Evolutionary conservation across 2,797 vertebrate genomes (phyloP).

Genomic region (Odontamblyopus rebecca): DNA sequence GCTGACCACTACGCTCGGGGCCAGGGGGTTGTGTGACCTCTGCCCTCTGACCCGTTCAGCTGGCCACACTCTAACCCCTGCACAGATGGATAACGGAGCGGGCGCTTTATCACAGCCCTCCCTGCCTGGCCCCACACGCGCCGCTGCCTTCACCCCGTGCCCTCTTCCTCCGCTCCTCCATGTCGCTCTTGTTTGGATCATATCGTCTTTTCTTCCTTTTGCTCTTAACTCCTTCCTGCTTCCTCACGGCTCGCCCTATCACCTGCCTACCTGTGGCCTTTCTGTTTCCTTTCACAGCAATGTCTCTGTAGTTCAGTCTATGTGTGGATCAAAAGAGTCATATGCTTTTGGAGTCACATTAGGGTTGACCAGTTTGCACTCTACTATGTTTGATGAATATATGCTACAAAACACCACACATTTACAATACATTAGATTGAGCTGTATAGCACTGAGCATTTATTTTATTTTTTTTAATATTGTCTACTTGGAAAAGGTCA

Average conservation of each 20-base stretch:
- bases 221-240: constrained; percentile 18
- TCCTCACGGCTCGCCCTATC: constrained; percentile 14
- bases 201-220: constrained; percentile 26
- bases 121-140: constrained; percentile 30
- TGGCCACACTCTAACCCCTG: constrained; percentile 71
- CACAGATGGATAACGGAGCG: constrained; percentile 75
- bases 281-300: constrained; percentile 15
- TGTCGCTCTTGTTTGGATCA: constrained; percentile 46
- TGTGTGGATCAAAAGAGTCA: constrained; percentile 9
- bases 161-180: constrained; percentile 40
- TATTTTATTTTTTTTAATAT: background rate
- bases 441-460: background rate
- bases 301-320: constrained; percentile 12
- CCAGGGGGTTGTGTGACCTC: constrained; percentile 51
- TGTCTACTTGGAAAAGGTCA: background rate
- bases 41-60: constrained; percentile 70
- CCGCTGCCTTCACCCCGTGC: constrained; percentile 54
- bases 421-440: background rate
- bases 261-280: constrained; percentile 15
- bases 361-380: background rate
- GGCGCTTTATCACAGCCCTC: constrained; percentile 65
- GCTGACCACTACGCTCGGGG: constrained; percentile 55
- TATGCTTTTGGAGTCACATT: background rate
- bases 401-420: background rate
- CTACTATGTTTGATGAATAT: background rate